phyloP scores from a whole-genome alignment of 92 coral and sea anemone genomes.

The Blastomussa wellsi region DNA sequence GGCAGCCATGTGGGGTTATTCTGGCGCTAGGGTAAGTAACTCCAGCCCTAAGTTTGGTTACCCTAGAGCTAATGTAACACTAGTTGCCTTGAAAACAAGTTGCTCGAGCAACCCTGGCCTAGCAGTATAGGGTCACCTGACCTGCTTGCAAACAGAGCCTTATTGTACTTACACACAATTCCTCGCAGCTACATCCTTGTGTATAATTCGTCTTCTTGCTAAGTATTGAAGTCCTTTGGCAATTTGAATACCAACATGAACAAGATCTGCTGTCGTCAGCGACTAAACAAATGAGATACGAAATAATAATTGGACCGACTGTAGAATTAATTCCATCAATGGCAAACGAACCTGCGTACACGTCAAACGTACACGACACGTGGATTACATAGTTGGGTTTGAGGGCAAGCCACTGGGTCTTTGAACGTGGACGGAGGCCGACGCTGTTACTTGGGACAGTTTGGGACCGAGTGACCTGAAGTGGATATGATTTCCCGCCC shows the following conservation, averaged over 20 bases:
- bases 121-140: too few species aligned
- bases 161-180: slow-evolving; percentile 91
- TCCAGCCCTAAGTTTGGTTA: too few species aligned
- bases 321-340: not conserved
- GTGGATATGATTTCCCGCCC: not conserved
- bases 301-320: not conserved
- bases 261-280: slow-evolving; percentile 90
- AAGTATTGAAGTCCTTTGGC: slow-evolving; percentile 96
- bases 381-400: too few species aligned
- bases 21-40: too few species aligned
- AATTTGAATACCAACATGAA: slow-evolving; percentile 91
- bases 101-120: too few species aligned
- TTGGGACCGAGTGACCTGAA: not conserved
- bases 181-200: slow-evolving; percentile 95
- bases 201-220: slow-evolving; percentile 86
- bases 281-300: slow-evolving; percentile 48
- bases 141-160: too few species aligned
- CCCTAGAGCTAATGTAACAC: too few species aligned
- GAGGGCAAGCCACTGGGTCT: not conserved
- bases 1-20: too few species aligned
- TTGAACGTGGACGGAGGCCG: not conserved
- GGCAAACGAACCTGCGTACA: too few species aligned
- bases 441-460: not conserved
- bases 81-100: too few species aligned
- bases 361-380: too few species aligned